These are phyloP conservation scores for Pollenia griseotomentosa DNA, from an alignment of 2,888 invertebrate species.

Conservation along the genomic window DNA sequence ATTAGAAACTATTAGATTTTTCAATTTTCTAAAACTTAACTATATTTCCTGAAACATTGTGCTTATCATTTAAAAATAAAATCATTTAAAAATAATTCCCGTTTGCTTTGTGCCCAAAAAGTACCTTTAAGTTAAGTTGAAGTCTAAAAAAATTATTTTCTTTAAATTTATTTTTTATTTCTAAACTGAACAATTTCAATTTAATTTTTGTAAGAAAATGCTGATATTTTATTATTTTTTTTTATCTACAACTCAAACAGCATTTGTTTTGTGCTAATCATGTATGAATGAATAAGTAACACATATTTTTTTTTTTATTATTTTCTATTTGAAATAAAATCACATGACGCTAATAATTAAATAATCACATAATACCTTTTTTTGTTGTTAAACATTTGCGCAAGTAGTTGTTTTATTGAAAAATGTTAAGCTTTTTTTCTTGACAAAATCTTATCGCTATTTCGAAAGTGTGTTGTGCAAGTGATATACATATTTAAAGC, in stretches of 20 bases:
- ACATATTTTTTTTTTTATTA: constrained; percentile 12
- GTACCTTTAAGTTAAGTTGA: no score
- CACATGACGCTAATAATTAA: constrained; percentile 70
- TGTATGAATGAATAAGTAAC: constrained; percentile 3
- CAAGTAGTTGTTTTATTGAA: constrained; percentile 21
- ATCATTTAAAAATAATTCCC: no score
- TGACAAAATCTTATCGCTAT: constrained; percentile 33
- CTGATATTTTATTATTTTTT: no score
- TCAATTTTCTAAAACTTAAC: no score
- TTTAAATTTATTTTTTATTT: no score
- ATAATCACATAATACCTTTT: constrained; percentile 55
- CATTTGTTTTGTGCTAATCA: constrained; percentile 22
- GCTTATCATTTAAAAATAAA: no score
- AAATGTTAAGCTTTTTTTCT: neutral
- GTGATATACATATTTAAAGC: constrained; percentile 21
- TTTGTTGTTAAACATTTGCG: constrained; percentile 8
- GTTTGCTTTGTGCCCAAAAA: no score
- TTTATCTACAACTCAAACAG: neutral
- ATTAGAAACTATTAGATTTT: no score
- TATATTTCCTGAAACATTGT: no score
- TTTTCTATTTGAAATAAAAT: constrained; percentile 46
- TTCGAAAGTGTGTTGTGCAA: constrained; percentile 9
- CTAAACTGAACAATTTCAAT: no score
- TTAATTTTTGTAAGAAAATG: no score
- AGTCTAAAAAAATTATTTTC: no score